Percentiles rank a stretch among this genome's conserved stretches.
phyloP scores from a whole-genome alignment of 1,140 invertebrate species.

The Tetramorium simillimum region DNA sequence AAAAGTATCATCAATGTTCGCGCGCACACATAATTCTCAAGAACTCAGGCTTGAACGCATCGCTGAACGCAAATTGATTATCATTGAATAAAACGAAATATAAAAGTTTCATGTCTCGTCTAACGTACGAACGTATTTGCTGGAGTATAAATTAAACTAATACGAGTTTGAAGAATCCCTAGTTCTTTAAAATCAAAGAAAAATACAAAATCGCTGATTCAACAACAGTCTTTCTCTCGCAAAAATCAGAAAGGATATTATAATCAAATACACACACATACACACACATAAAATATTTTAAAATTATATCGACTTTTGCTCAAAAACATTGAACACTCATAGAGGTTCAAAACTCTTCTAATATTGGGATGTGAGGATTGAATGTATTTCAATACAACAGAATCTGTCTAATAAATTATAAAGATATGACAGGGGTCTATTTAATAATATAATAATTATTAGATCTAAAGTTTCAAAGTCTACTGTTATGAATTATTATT shows the following conservation, averaged over 20 bases:
- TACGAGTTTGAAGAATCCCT: too few relatives aligned
- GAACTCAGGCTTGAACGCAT: neutral
- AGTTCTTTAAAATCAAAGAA: neutral
- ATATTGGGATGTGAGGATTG: neutral
- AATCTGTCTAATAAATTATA: neutral
- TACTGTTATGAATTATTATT: neutral
- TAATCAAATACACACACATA: neutral
- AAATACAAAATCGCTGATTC: neutral
- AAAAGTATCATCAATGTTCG: neutral
- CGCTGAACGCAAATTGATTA: neutral
- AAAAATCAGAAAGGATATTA: neutral
- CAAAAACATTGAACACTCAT: neutral
- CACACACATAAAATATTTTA: neutral
- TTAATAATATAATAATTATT: constrained; percentile 18
- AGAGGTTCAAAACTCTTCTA: neutral
- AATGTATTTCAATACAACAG: constrained; percentile 8
- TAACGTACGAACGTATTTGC: constrained; percentile 23
- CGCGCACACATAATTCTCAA: neutral
- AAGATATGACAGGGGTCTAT: neutral
- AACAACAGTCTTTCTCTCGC: neutral
- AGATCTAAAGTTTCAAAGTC: neutral
- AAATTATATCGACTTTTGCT: neutral
- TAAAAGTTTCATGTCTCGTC: neutral
- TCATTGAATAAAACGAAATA: constrained; percentile 35
- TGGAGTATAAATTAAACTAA: constrained; percentile 5